Evolutionary conservation across 1,140 invertebrate genomes (phyloP), one percentile per base, ranked within the genome.

Genomic region (Philotrypesis tridentata): DNA sequence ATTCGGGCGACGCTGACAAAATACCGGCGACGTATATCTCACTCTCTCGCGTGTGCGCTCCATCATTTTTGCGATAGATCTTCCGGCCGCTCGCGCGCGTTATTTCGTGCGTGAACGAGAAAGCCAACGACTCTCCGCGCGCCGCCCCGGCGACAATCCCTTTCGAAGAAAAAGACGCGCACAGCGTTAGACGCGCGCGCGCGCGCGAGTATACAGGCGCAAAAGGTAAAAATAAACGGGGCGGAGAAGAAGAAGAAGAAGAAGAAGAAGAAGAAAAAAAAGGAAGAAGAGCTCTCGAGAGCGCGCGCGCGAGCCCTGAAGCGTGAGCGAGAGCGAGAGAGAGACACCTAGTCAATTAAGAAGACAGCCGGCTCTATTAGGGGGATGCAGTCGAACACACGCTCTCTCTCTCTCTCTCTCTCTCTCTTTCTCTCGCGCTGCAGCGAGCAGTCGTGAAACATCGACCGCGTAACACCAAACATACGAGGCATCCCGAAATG

Each of bases 321-420:
- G 67, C 27, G n/a, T 9, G 71, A 67, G 77, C 6, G 40, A 48
- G 74, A 81, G 31, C 33, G 84, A 84, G 84, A 85, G 81, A 12
- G 29, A 17, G 82, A 85, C 86, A 86, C 87, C 87, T 86, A 87
- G 86, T 87, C 87, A 88, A 88, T 88, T 88, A 88, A 87, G 84
- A 83, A 86, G 86, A 88, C 87, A 88, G 86, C 85, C 85, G 81
- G 83, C 48, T 83, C 86, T 88, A 88, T 87, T 88, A 87, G 87
- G 78, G 84, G 70, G 82, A 84, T 82, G 55, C 55, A 29, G 67
- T 71, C 43, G 68, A 70, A 72, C 65, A 79, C 65, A 33, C 78
- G 23, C 48, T n/a, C 48, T 55, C 48, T n/a, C 12, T 43, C 40
- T 43, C 40, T 7, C 40, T 43, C 40, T 7, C 40, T 11, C 40